These are phyloP conservation scores for Macquaria ambigua DNA, from an alignment of 2,113 vertebrate species.

Conservation along the genomic window DNA sequence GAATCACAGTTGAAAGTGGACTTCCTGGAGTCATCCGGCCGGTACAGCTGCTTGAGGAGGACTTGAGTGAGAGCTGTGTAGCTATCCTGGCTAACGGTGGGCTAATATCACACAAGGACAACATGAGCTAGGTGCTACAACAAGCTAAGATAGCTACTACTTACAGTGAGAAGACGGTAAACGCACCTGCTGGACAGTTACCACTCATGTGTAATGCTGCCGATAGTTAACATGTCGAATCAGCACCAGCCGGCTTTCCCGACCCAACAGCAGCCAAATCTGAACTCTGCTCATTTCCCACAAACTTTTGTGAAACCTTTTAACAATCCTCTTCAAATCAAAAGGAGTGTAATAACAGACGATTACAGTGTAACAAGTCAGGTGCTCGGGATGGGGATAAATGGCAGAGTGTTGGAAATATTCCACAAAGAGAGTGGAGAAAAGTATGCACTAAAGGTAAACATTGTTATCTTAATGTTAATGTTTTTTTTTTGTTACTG, in stretches of 20 bases:
- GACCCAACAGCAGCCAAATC: constrained; percentile 18
- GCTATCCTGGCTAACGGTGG: neutral
- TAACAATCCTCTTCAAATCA: constrained; percentile 79
- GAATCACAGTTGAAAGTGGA: neutral
- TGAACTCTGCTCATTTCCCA: constrained; percentile 55
- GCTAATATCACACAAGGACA: constrained; percentile 29
- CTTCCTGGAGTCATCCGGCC: neutral
- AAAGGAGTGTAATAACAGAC: constrained; percentile 90
- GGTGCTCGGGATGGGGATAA: constrained; percentile 91
- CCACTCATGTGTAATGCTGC: neutral
- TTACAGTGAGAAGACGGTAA: neutral
- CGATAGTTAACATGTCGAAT: constrained; percentile 72
- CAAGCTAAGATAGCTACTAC: neutral
- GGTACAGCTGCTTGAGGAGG: neutral
- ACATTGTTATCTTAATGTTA: neutral
- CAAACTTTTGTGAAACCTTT: constrained; percentile 79
- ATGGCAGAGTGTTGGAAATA: constrained; percentile 91
- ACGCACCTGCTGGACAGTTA: constrained; percentile 1
- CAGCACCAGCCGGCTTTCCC: constrained; percentile 46
- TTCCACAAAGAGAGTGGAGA: constrained; percentile 88
- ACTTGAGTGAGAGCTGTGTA: neutral
- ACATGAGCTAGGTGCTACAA: neutral
- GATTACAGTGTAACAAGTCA: constrained; percentile 91
- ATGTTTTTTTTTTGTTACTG: neutral
- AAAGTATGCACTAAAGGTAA: constrained; percentile 91